Conservation (phyloP, 2,113 vertebrate genomes). For the Serinus canaria region DNA sequence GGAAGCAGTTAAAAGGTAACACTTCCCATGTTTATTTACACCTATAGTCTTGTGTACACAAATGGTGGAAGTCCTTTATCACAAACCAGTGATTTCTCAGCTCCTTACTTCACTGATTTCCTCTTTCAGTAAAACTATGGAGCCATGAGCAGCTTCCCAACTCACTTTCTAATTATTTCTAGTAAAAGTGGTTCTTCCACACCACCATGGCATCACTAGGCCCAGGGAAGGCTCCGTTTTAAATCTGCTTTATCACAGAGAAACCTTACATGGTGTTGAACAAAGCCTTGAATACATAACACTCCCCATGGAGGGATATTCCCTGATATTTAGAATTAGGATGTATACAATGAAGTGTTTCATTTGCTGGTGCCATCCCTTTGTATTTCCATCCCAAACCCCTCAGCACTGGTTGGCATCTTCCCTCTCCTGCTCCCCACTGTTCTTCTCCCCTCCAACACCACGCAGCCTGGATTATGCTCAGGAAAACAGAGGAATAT, state of each 20-base stretch:
- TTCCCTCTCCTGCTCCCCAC: background rate
- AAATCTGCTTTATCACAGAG: background rate
- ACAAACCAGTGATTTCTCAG: background rate
- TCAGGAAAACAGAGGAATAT: background rate
- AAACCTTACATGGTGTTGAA: background rate
- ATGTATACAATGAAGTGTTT: background rate
- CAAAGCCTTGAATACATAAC: background rate
- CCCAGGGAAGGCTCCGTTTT: background rate
- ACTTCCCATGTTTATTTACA: slow-evolving; percentile 29
- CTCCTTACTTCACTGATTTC: background rate
- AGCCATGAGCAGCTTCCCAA: background rate
- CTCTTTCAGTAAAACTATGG: background rate
- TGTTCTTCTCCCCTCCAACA: background rate
- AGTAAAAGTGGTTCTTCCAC: background rate
- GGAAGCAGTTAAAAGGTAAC: slow-evolving; percentile 40
- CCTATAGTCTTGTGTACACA: slow-evolving; percentile 19
- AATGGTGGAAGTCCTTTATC: slow-evolving; percentile 19
- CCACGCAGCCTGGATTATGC: background rate
- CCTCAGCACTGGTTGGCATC: background rate
- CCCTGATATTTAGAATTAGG: background rate
- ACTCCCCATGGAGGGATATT: background rate
- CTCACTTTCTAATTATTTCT: slow-evolving; percentile 11
- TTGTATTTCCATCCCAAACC: background rate
- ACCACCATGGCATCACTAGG: background rate
- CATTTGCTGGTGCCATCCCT: background rate